Percentiles rank a stretch among this genome's conserved stretches.
Evolutionary conservation across 2,797 vertebrate genomes (phyloP).

Genomic region (Phoebastria nigripes): DNA sequence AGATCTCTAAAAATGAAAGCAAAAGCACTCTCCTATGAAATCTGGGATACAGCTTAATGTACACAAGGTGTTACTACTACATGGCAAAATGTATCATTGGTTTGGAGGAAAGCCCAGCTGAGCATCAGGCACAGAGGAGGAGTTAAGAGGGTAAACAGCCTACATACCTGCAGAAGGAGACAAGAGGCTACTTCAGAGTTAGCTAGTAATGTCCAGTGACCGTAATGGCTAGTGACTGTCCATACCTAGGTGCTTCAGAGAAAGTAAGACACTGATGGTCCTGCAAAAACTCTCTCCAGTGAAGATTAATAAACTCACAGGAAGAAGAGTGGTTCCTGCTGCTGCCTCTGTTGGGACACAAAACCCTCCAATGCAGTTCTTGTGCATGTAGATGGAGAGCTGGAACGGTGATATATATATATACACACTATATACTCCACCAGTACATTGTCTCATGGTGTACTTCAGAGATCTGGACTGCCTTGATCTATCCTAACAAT

Average conservation of each 20-base stretch:
- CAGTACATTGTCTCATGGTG: not conserved
- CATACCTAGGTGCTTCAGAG: not conserved
- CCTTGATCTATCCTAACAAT: not conserved
- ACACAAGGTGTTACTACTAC: not conserved
- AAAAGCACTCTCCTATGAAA: not conserved
- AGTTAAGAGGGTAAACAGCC: not conserved
- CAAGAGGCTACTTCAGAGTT: not conserved
- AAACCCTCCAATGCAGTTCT: not conserved
- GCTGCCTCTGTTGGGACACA: not conserved
- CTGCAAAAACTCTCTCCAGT: not conserved
- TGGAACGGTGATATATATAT: not conserved
- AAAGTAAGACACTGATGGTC: not conserved
- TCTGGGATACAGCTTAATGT: not conserved
- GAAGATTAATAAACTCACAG: not conserved
- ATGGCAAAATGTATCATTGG: not conserved
- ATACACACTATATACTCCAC: too few species aligned
- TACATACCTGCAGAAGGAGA: not conserved
- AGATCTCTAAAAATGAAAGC: not conserved
- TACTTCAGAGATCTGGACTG: not conserved
- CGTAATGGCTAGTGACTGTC: not conserved
- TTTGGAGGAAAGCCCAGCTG: not conserved
- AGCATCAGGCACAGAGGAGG: not conserved
- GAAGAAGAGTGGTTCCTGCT: not conserved
- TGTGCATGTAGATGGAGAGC: not conserved
- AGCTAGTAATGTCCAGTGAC: not conserved